These are phyloP conservation scores for Eulemur rubriventer DNA, from an alignment of 2,797 vertebrate genomes.

Conservation along the genomic window DNA sequence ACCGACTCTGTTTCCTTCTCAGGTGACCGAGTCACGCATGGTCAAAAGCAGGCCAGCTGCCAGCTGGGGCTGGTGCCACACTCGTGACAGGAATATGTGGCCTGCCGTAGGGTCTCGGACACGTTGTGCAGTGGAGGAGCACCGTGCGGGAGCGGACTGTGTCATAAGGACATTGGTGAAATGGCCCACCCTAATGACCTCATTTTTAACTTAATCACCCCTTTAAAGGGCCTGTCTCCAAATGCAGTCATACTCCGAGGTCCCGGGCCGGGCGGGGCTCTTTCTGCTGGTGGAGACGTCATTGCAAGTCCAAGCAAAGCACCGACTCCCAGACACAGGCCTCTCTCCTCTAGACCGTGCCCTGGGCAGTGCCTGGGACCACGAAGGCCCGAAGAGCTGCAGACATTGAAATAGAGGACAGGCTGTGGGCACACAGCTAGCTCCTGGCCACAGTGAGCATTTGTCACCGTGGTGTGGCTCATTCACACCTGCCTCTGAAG, in stretches of 20 bases:
- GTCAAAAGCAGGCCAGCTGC: accelerated
- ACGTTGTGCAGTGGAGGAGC: accelerated
- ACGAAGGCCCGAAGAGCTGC: background rate
- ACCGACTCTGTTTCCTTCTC: background rate
- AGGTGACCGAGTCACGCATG: accelerated
- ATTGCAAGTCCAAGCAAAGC: too few relatives aligned
- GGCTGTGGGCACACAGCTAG: accelerated
- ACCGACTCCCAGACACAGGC: background rate
- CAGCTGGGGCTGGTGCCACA: background rate
- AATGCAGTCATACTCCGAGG: too few relatives aligned
- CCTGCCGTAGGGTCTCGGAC: accelerated
- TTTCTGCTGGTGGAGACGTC: background rate
- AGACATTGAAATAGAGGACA: background rate
- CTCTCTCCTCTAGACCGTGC: background rate
- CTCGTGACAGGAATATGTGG: accelerated
- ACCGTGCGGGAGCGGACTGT: background rate
- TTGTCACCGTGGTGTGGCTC: background rate
- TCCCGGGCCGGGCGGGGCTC: background rate
- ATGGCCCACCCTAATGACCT: background rate
- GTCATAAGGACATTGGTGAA: background rate
- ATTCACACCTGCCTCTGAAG: background rate
- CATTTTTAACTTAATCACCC: background rate
- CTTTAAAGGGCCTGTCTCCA: background rate
- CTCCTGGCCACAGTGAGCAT: accelerated
- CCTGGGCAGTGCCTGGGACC: accelerated